A percentile compares a stretch with the other conserved stretches of the same genome.
phyloP scores from a whole-genome alignment of 2,888 invertebrate genomes.

The Arge pagana region DNA sequence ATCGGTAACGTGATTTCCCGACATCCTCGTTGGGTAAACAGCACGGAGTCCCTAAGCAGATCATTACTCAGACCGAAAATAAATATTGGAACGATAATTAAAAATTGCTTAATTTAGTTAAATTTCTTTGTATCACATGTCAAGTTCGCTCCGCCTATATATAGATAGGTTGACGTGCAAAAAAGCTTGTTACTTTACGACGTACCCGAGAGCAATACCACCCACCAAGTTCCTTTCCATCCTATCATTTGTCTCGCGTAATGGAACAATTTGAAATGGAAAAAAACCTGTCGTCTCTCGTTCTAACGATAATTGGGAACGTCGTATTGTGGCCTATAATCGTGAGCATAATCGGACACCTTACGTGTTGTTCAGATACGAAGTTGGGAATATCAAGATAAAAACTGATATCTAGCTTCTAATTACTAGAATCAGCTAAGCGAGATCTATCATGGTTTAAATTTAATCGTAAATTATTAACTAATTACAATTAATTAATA shows the following conservation, averaged over 20 bases:
- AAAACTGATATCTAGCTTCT: constrained; percentile 22
- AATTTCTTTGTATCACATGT: constrained; percentile 17
- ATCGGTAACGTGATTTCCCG: not conserved
- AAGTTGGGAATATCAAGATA: not conserved
- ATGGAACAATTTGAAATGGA: not conserved
- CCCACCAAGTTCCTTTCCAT: too few relatives aligned
- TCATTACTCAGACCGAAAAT: constrained; percentile 13
- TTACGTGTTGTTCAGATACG: too few relatives aligned
- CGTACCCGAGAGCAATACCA: constrained; percentile 3
- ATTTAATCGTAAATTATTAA: constrained; percentile 28
- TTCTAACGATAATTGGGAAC: not conserved
- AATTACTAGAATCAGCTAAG: constrained; percentile 28
- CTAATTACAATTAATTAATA: constrained; percentile 30
- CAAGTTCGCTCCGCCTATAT: constrained; percentile 12
- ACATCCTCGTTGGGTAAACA: too few relatives aligned
- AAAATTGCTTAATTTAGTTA: constrained; percentile 4
- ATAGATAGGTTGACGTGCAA: not conserved
- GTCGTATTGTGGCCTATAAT: not conserved
- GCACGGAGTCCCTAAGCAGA: constrained; percentile 12
- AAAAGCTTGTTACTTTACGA: not conserved
- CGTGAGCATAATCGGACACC: not conserved
- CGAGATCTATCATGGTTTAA: constrained; percentile 33
- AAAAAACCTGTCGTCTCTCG: not conserved
- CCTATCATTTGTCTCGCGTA: too few relatives aligned
- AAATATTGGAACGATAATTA: constrained; percentile 3